phyloP scores from a whole-genome alignment of 2,888 invertebrate genomes.

The Drosophila buzzatii region DNA sequence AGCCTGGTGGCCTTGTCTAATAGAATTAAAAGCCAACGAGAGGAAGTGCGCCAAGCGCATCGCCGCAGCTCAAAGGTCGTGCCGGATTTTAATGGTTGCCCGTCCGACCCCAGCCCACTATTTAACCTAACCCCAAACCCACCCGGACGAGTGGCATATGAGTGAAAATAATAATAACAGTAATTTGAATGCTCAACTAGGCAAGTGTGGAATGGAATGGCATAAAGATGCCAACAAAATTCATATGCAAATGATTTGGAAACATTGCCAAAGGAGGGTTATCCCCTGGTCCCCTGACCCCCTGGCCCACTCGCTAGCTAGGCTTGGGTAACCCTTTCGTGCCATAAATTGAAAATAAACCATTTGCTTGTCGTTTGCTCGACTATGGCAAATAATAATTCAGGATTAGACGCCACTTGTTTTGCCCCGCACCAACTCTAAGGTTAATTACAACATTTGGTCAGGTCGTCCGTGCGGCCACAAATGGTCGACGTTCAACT shows the following conservation, averaged over 20 bases:
- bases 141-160: slow-evolving; percentile 62
- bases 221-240: slow-evolving; percentile 67
- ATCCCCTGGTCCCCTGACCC: neutral
- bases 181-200: slow-evolving; percentile 77
- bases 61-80: slow-evolving; percentile 62
- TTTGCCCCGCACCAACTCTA: slow-evolving; percentile 40
- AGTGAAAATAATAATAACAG: slow-evolving; percentile 80
- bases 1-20: slow-evolving; percentile 57
- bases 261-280: slow-evolving; percentile 40
- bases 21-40: slow-evolving; percentile 75
- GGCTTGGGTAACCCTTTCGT: slow-evolving; percentile 49
- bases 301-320: no score
- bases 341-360: slow-evolving; percentile 78
- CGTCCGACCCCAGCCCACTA: slow-evolving; percentile 10
- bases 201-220: slow-evolving; percentile 48
- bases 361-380: slow-evolving; percentile 59
- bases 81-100: slow-evolving; percentile 65
- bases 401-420: slow-evolving; percentile 74
- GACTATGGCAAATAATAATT: slow-evolving; percentile 74
- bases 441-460: slow-evolving; percentile 82
- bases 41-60: slow-evolving; percentile 64
- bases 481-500: slow-evolving; percentile 70
- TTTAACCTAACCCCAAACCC: slow-evolving; percentile 16
- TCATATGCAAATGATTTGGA: slow-evolving; percentile 78
- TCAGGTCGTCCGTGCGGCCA: slow-evolving; percentile 68